phyloP scores from a whole-genome alignment of 2,113 vertebrate genomes.

The Puma concolor region DNA sequence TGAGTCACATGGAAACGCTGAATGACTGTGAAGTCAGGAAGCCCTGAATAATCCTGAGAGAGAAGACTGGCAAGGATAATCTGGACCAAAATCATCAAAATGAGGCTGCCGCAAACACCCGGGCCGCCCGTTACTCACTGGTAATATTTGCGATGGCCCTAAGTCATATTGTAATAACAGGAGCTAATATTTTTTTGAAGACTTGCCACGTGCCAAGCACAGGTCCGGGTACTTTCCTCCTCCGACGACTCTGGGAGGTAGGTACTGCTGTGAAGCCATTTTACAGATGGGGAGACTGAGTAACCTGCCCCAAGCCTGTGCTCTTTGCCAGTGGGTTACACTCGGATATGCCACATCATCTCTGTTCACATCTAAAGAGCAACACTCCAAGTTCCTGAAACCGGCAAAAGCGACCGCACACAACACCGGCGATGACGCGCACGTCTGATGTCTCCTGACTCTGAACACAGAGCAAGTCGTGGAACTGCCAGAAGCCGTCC shows the following conservation, averaged over 20 bases:
- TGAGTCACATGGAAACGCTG: neutral
- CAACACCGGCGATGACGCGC: too few relatives aligned
- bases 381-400: neutral
- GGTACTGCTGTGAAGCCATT: neutral
- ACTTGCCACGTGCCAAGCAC: neutral
- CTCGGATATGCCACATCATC: neutral
- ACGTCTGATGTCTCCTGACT: neutral
- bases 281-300: neutral
- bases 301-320: too few relatives aligned
- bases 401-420: fast-evolving
- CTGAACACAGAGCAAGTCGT: neutral
- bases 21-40: neutral
- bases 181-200: neutral
- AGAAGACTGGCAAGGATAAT: neutral
- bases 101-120: neutral
- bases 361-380: neutral
- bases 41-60: neutral
- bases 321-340: neutral
- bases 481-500: neutral
- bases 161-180: neutral
- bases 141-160: neutral
- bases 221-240: neutral
- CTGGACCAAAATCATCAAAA: neutral
- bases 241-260: neutral
- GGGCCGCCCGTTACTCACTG: neutral